Base-by-base conservation (phyloP, 2,797 vertebrate species). In the Erethizon dorsatum region DNA sequence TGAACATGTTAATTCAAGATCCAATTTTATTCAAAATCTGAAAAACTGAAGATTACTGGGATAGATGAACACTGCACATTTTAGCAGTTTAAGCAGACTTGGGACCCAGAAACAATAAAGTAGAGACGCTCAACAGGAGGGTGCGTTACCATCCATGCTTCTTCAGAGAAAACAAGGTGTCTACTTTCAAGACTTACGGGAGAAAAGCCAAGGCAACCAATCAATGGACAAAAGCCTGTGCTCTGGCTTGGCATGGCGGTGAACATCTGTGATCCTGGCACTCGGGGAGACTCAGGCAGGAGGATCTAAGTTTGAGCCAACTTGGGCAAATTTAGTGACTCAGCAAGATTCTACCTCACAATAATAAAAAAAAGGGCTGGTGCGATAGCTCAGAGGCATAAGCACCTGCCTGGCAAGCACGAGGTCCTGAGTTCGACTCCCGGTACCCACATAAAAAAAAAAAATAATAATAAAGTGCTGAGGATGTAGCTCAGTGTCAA, bases 1-100 rank as follows among this genome's bases (percentile, higher is more conserved):
- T n/a, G 31, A 65, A 31, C 31, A 5, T 65, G 63, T 26, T 84
- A 84, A 86, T 18, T 88, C 20, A 89, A 88, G 6, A 50, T 26
- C 22, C 26, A 65, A 57, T 83, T 94, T 77, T 91, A 59, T 73
- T 84, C 69, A 59, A 83, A 88, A 80, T 61, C 52, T 89, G 2
- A 50, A 88, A 77, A 96, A 85, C 61, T 89, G 69, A 89, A 89
- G 24, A 83, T 52, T 47, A 82, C 54, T 75, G 20, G 20, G 26
- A 77, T 2, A 63, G 52, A 57, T 8, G 67, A 82, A 67, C 17
- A 88, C 80, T 8, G 10, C 8, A 78, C 5, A 50, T 84, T 95
- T 91, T 20, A 45, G 83, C 67, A 83, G 54, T 28, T 80, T 82
- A 84, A 78, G n/a, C 52, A 94, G 50, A 77, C n/a, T 33, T 65